Conservation (phyloP, 2,113 vertebrate genomes). For the Daboia siamensis region DNA sequence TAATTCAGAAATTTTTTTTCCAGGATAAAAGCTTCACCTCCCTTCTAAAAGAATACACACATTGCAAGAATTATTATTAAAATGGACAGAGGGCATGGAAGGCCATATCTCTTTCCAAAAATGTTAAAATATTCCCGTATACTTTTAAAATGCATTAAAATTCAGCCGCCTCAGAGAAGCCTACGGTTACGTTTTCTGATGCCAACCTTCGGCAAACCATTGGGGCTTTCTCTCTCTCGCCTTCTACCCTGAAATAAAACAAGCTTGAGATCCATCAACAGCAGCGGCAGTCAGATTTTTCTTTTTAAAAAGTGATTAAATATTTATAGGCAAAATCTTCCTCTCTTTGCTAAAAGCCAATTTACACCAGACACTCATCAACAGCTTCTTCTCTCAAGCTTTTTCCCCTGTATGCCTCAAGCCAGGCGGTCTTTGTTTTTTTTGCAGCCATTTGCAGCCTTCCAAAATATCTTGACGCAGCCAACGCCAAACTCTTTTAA, state of each 20-base stretch:
- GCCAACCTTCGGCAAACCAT: background rate
- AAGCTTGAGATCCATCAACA: constrained; percentile 69
- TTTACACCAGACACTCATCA: constrained; percentile 55
- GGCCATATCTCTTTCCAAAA: constrained; percentile 41
- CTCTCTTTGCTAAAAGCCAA: constrained; percentile 67
- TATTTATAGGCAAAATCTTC: constrained; percentile 63
- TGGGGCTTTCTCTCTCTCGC: background rate
- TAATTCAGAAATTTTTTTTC: constrained; percentile 27
- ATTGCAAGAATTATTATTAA: constrained; percentile 55
- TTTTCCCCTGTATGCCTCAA: constrained; percentile 29
- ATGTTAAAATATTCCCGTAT: constrained; percentile 54
- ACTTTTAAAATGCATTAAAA: constrained; percentile 62
- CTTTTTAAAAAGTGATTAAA: constrained; percentile 64
- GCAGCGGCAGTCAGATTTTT: constrained; percentile 64
- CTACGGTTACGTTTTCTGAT: constrained; percentile 48
- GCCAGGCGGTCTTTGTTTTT: constrained; percentile 20
- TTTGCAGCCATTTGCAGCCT: constrained; percentile 51
- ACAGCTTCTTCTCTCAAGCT: constrained; percentile 44
- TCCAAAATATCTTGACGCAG: constrained; percentile 48
- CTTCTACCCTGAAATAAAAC: constrained; percentile 56
- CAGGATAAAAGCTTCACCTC: constrained; percentile 44
- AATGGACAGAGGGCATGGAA: constrained; percentile 57
- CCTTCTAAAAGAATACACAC: constrained; percentile 59
- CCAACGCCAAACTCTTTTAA: constrained; percentile 51
- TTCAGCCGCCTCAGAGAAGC: constrained; percentile 62